Evolutionary conservation across 2,888 invertebrate species (phyloP).

Genomic region (Xestobium rufovillosum): DNA sequence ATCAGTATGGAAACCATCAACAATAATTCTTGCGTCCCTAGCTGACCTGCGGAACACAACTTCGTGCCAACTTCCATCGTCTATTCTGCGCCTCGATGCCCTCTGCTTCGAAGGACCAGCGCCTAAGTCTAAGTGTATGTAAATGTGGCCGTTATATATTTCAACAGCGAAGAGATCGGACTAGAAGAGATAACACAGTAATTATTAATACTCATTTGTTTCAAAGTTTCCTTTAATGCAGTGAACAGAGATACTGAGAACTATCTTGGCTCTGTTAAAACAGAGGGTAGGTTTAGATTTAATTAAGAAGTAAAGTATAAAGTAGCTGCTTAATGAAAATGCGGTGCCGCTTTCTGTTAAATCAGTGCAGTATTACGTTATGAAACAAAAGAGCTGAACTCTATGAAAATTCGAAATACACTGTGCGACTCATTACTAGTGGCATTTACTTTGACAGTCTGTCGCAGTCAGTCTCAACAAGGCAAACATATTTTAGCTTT

Average conservation of each 20-base stretch:
- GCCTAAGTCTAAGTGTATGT: slow-evolving; percentile 86
- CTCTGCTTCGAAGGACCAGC: slow-evolving; percentile 83
- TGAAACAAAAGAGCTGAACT: too few species aligned
- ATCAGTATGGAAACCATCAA: slow-evolving; percentile 81
- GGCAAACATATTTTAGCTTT: too few species aligned
- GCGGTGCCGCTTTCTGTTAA: too few species aligned
- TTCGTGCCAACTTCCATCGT: slow-evolving; percentile 91
- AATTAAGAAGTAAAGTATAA: too few species aligned
- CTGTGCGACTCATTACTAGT: too few species aligned
- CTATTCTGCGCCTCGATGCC: slow-evolving; percentile 72
- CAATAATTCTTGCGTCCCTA: slow-evolving; percentile 78
- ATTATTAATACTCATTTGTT: not conserved
- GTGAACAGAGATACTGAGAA: not conserved
- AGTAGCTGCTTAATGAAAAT: too few species aligned
- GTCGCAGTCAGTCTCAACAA: too few species aligned
- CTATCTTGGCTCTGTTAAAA: not conserved
- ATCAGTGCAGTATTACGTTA: too few species aligned
- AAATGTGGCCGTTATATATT: slow-evolving; percentile 87
- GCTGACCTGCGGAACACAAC: slow-evolving; percentile 76
- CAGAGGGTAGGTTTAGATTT: too few species aligned
- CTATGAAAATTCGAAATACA: too few species aligned
- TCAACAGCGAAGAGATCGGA: slow-evolving; percentile 91
- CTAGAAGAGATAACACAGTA: slow-evolving; percentile 42
- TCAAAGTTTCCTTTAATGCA: not conserved
- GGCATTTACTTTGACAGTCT: too few species aligned